phyloP scores from a whole-genome alignment of 2,797 vertebrate species.

The Potorous gilbertii region DNA sequence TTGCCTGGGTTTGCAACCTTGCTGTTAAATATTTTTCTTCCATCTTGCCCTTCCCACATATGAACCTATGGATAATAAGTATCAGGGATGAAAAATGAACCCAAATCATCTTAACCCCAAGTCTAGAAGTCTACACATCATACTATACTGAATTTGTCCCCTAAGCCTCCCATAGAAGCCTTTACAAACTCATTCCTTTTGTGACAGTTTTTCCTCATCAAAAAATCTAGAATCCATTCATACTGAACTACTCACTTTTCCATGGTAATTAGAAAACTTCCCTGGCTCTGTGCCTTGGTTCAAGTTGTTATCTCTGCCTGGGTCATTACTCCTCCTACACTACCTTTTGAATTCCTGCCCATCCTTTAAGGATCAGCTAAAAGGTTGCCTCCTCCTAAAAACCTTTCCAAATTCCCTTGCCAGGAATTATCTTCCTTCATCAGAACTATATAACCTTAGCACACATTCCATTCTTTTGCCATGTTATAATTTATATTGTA shows the following conservation, averaged over 20 bases:
- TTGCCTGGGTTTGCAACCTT: neutral
- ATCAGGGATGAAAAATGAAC: neutral
- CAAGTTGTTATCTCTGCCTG: neutral
- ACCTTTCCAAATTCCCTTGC: neutral
- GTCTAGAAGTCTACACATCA: neutral
- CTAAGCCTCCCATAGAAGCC: neutral
- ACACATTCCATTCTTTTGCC: neutral
- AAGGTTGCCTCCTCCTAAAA: neutral
- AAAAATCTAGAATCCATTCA: neutral
- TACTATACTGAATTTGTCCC: neutral
- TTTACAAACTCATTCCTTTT: neutral
- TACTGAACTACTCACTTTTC: neutral
- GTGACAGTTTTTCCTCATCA: neutral
- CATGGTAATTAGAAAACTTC: neutral
- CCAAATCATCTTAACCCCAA: neutral
- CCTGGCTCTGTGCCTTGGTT: neutral
- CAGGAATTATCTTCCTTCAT: neutral
- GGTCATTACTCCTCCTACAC: neutral
- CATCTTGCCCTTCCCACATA: neutral
- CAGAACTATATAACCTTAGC: neutral
- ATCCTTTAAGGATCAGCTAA: neutral
- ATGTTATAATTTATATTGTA: neutral
- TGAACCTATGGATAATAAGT: neutral
- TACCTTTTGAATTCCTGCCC: neutral
- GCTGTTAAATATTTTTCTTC: neutral